Evolutionary conservation across 2,797 vertebrate species (phyloP), one percentile per base, ranked within the genome.

Genomic region (Scolopax rusticola): DNA sequence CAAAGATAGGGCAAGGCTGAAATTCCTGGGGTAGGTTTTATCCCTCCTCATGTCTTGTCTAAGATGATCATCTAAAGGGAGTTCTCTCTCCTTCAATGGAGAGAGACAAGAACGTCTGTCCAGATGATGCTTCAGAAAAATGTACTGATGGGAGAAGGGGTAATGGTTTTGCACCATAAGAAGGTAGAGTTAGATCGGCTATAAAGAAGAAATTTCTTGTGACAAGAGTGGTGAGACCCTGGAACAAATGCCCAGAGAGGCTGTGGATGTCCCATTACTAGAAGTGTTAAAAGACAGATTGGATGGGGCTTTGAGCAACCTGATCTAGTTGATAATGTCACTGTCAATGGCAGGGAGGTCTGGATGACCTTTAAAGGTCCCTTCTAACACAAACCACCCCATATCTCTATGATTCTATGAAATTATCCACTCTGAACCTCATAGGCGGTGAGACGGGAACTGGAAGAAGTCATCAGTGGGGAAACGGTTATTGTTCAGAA

Each of bases 401-500:
- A 10, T 36, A 28, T 15, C 71, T 76, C 65, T 65, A 41, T 6
- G 33, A 32, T 70, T 78, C 68, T 48, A 53, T 33, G 32, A 81
- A 70, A 75, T 60, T 36, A 65, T 45, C 4, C 24, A 17, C 32
- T 90, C 60, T 45, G 50, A 83, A 27, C 16, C 14, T 89, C 33
- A 78, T 7, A 18, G 33, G 17, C 68, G 3, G 21, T 63, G 57
- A 77, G 30, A 24, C 78, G n/a, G 56, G 30, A 83, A 70, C 43
- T 67, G 19, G 9, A 80, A 38, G 67, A 94, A 76, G 23, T 47
- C 19, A 70, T 74, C 15, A 78, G 4, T 51, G n/a, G 27, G n/a
- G 28, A 51, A 88, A 84, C 87, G 13, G 36, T 28, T 86, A 40
- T n/a, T 92, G 36, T 30, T 67, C 43, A 32, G 48, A 41, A 90